Evolutionary conservation across 2,113 vertebrate species (phyloP), one percentile per base, ranked within the genome.

Genomic region (Arenaria interpres): DNA sequence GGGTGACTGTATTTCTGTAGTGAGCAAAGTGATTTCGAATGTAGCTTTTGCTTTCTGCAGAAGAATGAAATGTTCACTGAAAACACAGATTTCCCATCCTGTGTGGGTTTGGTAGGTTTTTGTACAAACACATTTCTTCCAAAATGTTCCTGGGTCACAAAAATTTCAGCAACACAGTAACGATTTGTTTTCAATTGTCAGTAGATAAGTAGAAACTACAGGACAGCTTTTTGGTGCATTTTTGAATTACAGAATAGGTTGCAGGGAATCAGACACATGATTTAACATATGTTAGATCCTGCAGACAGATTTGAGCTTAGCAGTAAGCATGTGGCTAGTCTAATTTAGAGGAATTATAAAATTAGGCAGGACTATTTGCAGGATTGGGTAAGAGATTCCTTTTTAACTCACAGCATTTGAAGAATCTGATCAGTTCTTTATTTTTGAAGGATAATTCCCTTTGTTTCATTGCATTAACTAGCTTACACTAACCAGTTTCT

Each of bases 281-380:
- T 90, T 92, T 86, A 95, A 95, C 95, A 95, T 97, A 97, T 94
- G 90, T 77, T 93, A 77, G 68, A 92, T 96, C 90, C 83, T 84
- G 69, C 79, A 97, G 95, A 95, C 93, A 96, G 90, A 94, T 95
- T 94, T 95, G 68, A 93, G 95, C 88, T 97, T 94, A 94, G 80
- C 85, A 90, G 76, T 96, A 96, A 97, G 92, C 96, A 96, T 90
- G 95, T 96, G 96, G 93, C 60, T 94, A 92, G 88, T 91, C 90
- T 97, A 93, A 96, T 92, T 97, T 96, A 92, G 90, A 95, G 81
- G 91, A 96, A 96, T 96, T 95, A 95, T 90, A 95, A 96, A 96
- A 94, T 93, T 96, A 97, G 96, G 60, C 73, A 95, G 79, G 92
- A 63, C 64, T 88, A 81, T 93, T 94, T 93, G 90, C 83, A 80